A percentile compares a stretch with the other conserved stretches of the same genome.
Conservation (phyloP, 1,140 invertebrate genomes). For the Trypoxylus dichotomus region DNA sequence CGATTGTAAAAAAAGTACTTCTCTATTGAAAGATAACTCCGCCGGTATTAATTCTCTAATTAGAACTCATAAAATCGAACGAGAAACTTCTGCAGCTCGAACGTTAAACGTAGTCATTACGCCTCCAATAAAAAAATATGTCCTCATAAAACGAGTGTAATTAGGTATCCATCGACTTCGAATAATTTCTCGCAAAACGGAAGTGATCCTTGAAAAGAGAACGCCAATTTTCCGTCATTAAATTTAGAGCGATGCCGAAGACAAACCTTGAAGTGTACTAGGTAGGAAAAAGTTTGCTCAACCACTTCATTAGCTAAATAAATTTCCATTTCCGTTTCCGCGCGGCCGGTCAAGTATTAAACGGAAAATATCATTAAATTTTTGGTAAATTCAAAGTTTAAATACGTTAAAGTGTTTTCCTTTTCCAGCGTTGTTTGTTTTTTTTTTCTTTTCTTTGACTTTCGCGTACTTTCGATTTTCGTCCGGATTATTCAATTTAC, state of each 20-base stretch:
- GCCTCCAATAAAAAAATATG: background rate
- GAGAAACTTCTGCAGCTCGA: background rate
- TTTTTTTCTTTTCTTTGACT: background rate
- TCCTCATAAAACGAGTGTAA: background rate
- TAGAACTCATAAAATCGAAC: background rate
- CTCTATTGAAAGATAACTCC: background rate
- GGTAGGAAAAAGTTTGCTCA: background rate
- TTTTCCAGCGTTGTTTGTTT: background rate
- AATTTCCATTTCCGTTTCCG: background rate
- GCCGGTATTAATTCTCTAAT: background rate
- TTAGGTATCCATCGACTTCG: background rate
- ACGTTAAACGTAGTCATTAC: background rate
- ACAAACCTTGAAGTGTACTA: background rate
- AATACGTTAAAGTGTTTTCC: background rate
- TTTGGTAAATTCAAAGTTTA: background rate
- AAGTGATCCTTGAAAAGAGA: background rate
- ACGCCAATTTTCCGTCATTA: background rate
- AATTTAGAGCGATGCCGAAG: background rate
- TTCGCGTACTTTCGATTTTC: background rate
- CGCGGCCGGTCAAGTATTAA: background rate
- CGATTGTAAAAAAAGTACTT: no score
- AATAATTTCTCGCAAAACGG: background rate
- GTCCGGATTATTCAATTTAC: background rate
- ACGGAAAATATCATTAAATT: background rate
- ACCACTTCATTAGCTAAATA: constrained; percentile 3